Percentiles rank a stretch among this genome's conserved stretches.
Conservation (phyloP, 2,888 invertebrate genomes). For the Lithosia quadra region DNA sequence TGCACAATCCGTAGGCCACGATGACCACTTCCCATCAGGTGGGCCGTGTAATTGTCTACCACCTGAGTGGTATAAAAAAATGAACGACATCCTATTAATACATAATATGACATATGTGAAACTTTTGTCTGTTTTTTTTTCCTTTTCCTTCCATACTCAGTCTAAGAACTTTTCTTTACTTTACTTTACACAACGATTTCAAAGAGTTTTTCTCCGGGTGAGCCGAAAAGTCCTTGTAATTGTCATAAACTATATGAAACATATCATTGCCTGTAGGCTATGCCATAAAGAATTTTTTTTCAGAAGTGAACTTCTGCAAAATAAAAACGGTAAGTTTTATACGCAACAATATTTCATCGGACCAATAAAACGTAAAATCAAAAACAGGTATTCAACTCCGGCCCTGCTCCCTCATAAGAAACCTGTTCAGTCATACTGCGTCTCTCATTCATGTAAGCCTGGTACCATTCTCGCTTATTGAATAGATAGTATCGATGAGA, state of each 20-base stretch:
- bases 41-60: too few species aligned
- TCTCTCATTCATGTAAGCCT: conserved; percentile 59
- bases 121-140: too few species aligned
- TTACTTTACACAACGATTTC: too few species aligned
- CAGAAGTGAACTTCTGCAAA: neutral
- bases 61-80: too few species aligned
- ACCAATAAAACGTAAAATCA: neutral
- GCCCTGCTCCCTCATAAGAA: conserved; percentile 46
- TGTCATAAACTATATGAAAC: neutral
- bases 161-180: too few species aligned
- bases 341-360: neutral
- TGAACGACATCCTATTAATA: too few species aligned
- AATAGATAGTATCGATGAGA: conserved; percentile 59
- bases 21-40: too few species aligned
- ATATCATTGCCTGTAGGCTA: neutral
- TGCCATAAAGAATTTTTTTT: neutral
- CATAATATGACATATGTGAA: too few species aligned
- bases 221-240: neutral
- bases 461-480: conserved; percentile 65
- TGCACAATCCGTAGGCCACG: too few species aligned
- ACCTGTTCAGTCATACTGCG: conserved; percentile 60
- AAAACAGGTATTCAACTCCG: conserved; percentile 27
- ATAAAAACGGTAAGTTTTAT: neutral
- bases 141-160: too few species aligned
- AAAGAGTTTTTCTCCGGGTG: too few species aligned